phyloP scores from a whole-genome alignment of 1,140 invertebrate genomes.

The Wasmannia auropunctata region DNA sequence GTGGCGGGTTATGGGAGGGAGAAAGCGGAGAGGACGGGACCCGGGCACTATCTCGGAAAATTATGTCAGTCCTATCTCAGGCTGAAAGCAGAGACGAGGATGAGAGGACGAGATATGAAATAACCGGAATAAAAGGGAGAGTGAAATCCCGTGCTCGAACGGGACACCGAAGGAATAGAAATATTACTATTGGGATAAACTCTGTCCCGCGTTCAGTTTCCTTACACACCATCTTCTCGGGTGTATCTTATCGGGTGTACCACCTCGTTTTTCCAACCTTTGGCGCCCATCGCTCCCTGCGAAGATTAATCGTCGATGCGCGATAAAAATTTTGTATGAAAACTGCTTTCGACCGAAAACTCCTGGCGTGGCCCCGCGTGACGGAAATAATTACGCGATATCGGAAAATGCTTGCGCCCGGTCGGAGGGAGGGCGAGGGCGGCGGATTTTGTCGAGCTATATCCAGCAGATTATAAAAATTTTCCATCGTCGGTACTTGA shows the following conservation, averaged over 20 bases:
- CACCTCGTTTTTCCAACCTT: constrained; percentile 30
- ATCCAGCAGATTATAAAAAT: constrained; percentile 43
- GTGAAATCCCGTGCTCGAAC: constrained; percentile 70
- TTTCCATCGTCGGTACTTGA: constrained; percentile 35
- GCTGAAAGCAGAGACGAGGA: constrained; percentile 75
- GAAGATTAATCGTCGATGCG: constrained; percentile 53
- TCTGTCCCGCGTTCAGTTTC: constrained; percentile 19
- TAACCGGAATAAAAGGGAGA: constrained; percentile 76
- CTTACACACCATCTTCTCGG: neutral
- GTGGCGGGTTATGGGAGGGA: neutral
- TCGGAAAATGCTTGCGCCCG: constrained; percentile 40
- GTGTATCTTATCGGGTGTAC: constrained; percentile 58
- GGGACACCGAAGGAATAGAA: constrained; percentile 70
- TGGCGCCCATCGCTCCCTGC: neutral
- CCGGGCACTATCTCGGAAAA: constrained; percentile 78
- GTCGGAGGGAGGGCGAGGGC: neutral
- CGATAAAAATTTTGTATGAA: constrained; percentile 58
- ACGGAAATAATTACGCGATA: constrained; percentile 52
- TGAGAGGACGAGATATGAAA: constrained; percentile 73
- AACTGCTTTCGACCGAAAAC: constrained; percentile 29
- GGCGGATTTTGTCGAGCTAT: neutral
- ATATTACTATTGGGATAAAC: constrained; percentile 72
- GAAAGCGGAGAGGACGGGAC: neutral
- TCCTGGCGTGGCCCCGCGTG: neutral
- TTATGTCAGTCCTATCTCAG: constrained; percentile 79